Base-by-base conservation (phyloP, 1,140 invertebrate species). In the Gryon sp. region DNA sequence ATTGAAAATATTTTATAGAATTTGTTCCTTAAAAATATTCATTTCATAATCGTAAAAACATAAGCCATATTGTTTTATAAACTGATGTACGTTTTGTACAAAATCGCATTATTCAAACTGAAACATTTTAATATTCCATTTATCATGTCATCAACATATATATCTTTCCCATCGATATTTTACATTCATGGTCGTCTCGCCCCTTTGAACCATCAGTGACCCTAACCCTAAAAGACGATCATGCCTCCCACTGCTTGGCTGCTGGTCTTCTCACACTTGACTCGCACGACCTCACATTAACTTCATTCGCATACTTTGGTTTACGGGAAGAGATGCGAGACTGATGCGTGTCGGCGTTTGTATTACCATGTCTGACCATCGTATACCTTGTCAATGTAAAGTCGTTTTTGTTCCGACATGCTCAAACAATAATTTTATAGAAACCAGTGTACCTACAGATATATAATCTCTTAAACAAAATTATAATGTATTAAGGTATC, bases 251-350 rank as follows among this genome's bases (percentile, higher is more conserved):
- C 53, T 40, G 16, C 15, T 68, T 53, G 14, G 41, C 78, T 76
- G 36, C 77, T 22, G 68, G 74, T 65, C 79, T 83, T 84, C 83
- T 81, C 83, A 84, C 81, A 84, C 81, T 83, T 78, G 81, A 76
- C 80, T 82, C 83, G 81, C 83, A 84, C 83, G 83, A 83, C 63
- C 78, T 78, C 70, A 65, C 78, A 83, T 84, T 84, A 79, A 80
- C 62, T 76, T 73, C 52, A 57, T 77, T 80, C 50, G 68, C 75
- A 55, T 48, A 65, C 46, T 63, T 63, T 41, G 65, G 65, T 73
- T 60, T 77, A 78, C 68, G 59, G 70, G 55, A 63, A 32, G 60
- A 83, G 70, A 83, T 80, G 76, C 79, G 78, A 80, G 76, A 81
- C 78, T 80, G 80, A 84, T 84, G 83, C 81, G 83, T 83, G 81